Conservation (phyloP, 2,888 invertebrate species). For the Ormyrus nitidulus region DNA sequence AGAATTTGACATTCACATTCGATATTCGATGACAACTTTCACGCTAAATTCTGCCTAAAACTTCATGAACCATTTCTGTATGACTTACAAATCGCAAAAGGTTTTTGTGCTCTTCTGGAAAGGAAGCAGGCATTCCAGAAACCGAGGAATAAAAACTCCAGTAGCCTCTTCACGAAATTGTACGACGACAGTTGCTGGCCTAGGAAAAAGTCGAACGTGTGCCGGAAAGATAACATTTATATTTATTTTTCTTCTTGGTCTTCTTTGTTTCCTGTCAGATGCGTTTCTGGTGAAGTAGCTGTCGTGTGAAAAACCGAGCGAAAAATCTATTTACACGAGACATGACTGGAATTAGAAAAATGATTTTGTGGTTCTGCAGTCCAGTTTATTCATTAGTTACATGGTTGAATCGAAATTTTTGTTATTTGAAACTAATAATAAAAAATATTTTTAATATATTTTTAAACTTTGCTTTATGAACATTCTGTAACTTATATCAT, state of each 20-base stretch:
- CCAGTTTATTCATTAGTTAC: too few species aligned
- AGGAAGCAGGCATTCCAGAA: not conserved
- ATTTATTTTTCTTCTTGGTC: constrained; percentile 23
- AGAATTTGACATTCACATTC: too few species aligned
- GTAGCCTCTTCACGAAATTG: constrained; percentile 3
- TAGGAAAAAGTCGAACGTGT: constrained; percentile 27
- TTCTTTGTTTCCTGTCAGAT: constrained; percentile 16
- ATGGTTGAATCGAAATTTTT: too few species aligned
- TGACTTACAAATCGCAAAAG: not conserved
- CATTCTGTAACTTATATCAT: not conserved
- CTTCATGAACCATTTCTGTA: not conserved
- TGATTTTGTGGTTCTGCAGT: not conserved
- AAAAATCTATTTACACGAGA: constrained; percentile 14
- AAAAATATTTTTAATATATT: not conserved
- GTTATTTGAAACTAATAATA: too few species aligned
- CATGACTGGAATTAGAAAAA: constrained; percentile 16
- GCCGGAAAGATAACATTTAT: constrained; percentile 36
- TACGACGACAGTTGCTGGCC: not conserved
- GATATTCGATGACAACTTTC: too few species aligned
- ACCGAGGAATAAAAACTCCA: constrained; percentile 14
- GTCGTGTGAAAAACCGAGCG: not conserved
- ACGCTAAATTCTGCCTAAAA: too few species aligned
- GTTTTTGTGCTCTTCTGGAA: not conserved
- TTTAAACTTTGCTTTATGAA: not conserved
- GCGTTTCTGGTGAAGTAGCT: not conserved